A percentile compares a stretch with the other conserved stretches of the same genome.
These are phyloP conservation scores for Gisinianus flammeolus DNA, from an alignment of 2,888 invertebrate genomes.

Conservation along the genomic window DNA sequence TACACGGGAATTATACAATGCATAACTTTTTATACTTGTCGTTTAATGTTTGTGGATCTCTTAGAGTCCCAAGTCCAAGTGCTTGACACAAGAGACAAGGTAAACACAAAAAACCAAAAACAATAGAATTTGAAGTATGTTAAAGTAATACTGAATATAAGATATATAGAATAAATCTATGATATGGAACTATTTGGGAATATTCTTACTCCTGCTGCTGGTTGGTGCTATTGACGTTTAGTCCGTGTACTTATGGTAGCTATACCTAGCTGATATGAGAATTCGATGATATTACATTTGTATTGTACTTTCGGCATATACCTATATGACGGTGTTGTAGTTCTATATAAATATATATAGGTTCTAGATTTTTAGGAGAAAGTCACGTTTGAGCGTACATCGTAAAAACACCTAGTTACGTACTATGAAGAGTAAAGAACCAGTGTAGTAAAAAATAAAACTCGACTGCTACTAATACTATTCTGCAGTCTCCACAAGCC, in stretches of 20 bases:
- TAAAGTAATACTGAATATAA: too few relatives aligned
- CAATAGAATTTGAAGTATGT: too few relatives aligned
- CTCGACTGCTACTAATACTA: neutral
- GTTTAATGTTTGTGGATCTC: too few relatives aligned
- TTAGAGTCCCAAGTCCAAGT: too few relatives aligned
- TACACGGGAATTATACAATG: too few relatives aligned
- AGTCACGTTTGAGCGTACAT: neutral
- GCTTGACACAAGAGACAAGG: too few relatives aligned
- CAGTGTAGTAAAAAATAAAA: neutral
- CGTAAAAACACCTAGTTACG: neutral
- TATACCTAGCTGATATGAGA: neutral
- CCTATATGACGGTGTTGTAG: neutral
- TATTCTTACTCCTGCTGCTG: conserved; percentile 4
- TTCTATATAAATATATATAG: too few relatives aligned
- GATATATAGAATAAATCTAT: neutral
- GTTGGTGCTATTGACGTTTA: conserved; percentile 6
- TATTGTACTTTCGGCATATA: neutral
- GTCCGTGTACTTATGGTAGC: neutral
- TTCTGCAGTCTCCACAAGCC: neutral
- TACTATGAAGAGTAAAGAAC: neutral
- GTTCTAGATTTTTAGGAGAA: neutral
- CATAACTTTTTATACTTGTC: neutral
- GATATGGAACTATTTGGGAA: neutral
- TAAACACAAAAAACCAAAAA: neutral
- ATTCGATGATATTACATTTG: neutral